These are phyloP conservation scores for Pandemis cinnamomeana DNA, from an alignment of 2,888 invertebrate genomes.

Conservation along the genomic window DNA sequence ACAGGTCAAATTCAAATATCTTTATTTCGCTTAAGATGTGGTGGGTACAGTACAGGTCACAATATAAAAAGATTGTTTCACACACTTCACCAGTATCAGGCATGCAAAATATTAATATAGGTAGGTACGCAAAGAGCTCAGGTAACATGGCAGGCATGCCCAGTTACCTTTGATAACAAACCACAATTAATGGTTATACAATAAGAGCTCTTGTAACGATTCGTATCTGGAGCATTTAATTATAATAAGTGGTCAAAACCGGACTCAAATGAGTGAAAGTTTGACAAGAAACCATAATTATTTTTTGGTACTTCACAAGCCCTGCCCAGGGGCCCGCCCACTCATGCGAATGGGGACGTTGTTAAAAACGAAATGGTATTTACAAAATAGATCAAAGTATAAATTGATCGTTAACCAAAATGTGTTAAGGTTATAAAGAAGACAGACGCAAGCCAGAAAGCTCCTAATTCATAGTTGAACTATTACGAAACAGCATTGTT, in stretches of 20 bases:
- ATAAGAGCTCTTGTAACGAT: constrained; percentile 34
- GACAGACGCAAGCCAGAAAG: background rate
- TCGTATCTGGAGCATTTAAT: constrained; percentile 44
- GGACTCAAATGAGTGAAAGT: constrained; percentile 63
- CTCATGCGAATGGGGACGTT: constrained; percentile 23
- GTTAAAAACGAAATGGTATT: constrained; percentile 20
- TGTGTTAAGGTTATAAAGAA: background rate
- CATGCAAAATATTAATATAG: no score
- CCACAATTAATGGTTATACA: constrained; percentile 36
- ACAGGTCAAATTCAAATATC: no score
- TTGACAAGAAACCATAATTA: constrained; percentile 33
- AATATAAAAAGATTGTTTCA: no score
- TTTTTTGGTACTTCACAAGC: constrained; percentile 35
- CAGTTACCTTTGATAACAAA: constrained; percentile 6
- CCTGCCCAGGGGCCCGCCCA: constrained; percentile 23
- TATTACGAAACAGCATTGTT: constrained; percentile 33
- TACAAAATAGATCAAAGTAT: constrained; percentile 7
- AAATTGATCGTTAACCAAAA: background rate
- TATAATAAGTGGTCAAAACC: constrained; percentile 56
- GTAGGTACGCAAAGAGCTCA: no score
- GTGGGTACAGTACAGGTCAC: no score
- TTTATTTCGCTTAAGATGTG: no score
- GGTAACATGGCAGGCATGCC: no score
- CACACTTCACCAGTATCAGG: no score
- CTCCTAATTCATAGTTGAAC: constrained; percentile 15